Conservation (phyloP, 2,888 invertebrate genomes). For the Pollenia labialis region DNA sequence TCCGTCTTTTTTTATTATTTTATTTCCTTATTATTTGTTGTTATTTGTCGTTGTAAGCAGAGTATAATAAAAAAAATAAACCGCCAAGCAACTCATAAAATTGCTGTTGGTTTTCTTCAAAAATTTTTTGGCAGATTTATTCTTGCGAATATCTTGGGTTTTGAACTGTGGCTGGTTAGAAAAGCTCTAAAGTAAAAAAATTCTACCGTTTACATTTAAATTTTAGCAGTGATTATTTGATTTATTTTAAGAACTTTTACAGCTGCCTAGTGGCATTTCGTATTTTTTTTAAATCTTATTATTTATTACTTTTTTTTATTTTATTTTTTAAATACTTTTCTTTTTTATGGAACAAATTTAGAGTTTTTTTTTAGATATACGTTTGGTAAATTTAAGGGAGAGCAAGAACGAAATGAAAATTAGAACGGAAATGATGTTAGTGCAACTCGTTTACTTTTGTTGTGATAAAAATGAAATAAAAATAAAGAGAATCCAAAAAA, state of each 20-base stretch:
- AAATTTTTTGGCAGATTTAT: neutral
- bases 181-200: neutral
- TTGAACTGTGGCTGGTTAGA: neutral
- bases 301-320: conserved; percentile 1
- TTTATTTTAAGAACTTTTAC: conserved; percentile 44
- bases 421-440: conserved; percentile 29
- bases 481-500: too few species aligned
- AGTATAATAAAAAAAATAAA: neutral
- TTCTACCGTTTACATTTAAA: conserved; percentile 41
- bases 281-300: neutral
- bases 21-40: conserved; percentile 17
- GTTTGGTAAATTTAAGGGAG: neutral
- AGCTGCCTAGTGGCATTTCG: conserved; percentile 38
- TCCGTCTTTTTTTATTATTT: neutral
- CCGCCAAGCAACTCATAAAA: conserved; percentile 4
- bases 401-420: neutral
- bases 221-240: conserved; percentile 55
- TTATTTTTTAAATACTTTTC: neutral
- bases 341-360: conserved; percentile 1
- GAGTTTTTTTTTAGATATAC: neutral
- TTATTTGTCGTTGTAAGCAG: neutral
- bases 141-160: neutral
- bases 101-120: neutral
- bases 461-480: too few species aligned
- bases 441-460: neutral